Evolutionary conservation across 2,113 vertebrate species (phyloP).

Genomic region (Vimba vimba): DNA sequence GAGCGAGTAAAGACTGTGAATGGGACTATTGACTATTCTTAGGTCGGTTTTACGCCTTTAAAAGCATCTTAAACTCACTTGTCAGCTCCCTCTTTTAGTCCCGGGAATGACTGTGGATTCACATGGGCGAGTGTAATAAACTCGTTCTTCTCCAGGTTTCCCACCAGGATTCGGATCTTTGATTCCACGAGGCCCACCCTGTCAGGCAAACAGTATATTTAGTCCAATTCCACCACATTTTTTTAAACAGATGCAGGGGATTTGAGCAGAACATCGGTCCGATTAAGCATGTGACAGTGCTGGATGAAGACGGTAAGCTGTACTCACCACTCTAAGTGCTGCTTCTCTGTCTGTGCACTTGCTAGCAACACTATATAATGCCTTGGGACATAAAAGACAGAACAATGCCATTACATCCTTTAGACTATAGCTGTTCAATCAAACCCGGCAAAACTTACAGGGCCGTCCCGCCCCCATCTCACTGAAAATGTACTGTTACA

Average conservation of each 20-base stretch:
- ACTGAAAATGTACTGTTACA: neutral
- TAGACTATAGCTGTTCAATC: slow-evolving; percentile 45
- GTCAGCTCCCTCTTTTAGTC: slow-evolving; percentile 78
- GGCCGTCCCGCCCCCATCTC: slow-evolving; percentile 28
- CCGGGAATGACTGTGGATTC: slow-evolving; percentile 85
- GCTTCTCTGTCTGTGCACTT: slow-evolving; percentile 86
- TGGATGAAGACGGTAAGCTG: slow-evolving; percentile 2
- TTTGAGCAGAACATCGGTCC: slow-evolving; percentile 31
- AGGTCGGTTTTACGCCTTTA: neutral
- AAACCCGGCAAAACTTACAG: slow-evolving; percentile 38
- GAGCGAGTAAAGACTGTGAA: neutral
- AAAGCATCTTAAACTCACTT: slow-evolving; percentile 75
- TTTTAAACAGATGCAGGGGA: slow-evolving; percentile 15
- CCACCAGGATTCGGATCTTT: slow-evolving; percentile 90
- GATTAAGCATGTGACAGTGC: slow-evolving; percentile 20
- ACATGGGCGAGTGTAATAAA: slow-evolving; percentile 86
- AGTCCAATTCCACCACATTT: neutral
- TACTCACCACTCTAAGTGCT: slow-evolving; percentile 90
- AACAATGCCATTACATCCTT: slow-evolving; percentile 69
- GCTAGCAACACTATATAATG: slow-evolving; percentile 92
- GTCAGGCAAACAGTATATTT: slow-evolving; percentile 47
- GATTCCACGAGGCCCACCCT: slow-evolving; percentile 92
- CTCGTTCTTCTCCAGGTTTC: slow-evolving; percentile 87
- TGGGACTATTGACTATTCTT: neutral
- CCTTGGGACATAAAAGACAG: slow-evolving; percentile 85